Percentiles rank a stretch among this genome's conserved stretches.
Evolutionary conservation across 2,113 vertebrate genomes (phyloP).

Genomic region (Vicugna pacos): DNA sequence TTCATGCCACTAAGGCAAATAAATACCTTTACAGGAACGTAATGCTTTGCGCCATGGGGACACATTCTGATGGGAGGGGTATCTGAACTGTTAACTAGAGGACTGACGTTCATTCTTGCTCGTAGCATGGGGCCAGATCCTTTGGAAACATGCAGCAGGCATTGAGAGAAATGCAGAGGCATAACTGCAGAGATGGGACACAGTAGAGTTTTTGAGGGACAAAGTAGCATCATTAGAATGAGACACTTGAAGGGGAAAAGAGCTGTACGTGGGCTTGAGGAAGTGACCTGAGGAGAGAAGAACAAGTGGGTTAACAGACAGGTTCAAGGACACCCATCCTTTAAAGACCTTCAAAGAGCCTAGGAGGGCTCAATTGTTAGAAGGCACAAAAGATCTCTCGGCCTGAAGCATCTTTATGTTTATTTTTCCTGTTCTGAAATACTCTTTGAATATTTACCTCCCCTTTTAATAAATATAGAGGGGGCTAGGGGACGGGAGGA

Average conservation of each 20-base stretch:
- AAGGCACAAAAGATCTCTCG: not conserved
- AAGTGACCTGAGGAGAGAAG: not conserved
- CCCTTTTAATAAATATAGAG: not conserved
- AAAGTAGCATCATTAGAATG: not conserved
- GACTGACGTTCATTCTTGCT: not conserved
- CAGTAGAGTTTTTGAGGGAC: not conserved
- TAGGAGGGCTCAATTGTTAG: not conserved
- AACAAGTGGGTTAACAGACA: not conserved
- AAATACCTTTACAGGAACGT: not conserved
- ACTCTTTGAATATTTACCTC: not conserved
- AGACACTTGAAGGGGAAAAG: not conserved
- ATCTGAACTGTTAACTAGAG: not conserved
- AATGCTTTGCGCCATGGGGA: not conserved
- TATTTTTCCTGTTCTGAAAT: not conserved
- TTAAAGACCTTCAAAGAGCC: not conserved
- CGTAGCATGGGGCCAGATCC: not conserved
- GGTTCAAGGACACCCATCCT: not conserved
- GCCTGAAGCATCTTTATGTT: not conserved
- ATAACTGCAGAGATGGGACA: not conserved
- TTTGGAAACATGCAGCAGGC: not conserved
- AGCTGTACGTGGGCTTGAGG: not conserved
- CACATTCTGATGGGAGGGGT: not conserved
- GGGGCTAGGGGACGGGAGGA: no score
- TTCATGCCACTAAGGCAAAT: not conserved
- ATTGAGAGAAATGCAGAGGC: not conserved